A percentile compares a stretch with the other conserved stretches of the same genome.
Evolutionary conservation across 2,888 invertebrate species (phyloP).

Genomic region (Nephrocerus scutellatus): DNA sequence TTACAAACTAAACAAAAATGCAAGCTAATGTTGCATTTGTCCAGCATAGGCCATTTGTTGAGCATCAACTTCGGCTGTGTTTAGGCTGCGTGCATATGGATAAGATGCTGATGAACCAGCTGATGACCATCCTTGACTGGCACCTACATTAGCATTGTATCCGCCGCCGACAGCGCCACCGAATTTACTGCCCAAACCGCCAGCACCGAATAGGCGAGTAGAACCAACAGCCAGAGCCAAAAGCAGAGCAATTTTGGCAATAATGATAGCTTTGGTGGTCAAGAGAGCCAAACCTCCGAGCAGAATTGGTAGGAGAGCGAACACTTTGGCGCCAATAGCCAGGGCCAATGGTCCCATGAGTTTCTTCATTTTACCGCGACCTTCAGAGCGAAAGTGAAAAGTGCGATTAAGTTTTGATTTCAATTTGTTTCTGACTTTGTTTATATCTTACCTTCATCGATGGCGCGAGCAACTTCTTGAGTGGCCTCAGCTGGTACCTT

Average conservation of each 20-base stretch:
- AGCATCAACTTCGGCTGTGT: slow-evolving; percentile 55
- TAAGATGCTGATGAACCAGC: slow-evolving; percentile 41
- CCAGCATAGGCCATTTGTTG: slow-evolving; percentile 67
- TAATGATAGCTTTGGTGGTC: slow-evolving; percentile 68
- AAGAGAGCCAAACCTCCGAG: slow-evolving; percentile 66
- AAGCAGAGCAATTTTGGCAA: slow-evolving; percentile 71
- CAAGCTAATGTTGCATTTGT: slow-evolving; percentile 50
- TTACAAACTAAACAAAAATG: slow-evolving; percentile 33
- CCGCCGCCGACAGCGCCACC: slow-evolving; percentile 34
- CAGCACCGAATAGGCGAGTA: slow-evolving; percentile 59
- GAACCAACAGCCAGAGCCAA: slow-evolving; percentile 64
- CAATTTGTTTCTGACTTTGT: not conserved
- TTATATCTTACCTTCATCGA: slow-evolving; percentile 62
- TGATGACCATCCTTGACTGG: slow-evolving; percentile 27
- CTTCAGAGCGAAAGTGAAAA: slow-evolving; percentile 43
- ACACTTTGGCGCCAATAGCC: slow-evolving; percentile 63
- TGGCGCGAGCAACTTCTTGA: slow-evolving; percentile 60
- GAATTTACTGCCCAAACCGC: slow-evolving; percentile 46
- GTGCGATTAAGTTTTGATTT: not conserved
- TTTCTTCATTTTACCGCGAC: slow-evolving; percentile 71
- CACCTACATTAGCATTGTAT: slow-evolving; percentile 28
- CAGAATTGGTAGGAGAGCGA: slow-evolving; percentile 63
- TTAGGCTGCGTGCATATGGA: slow-evolving; percentile 52
- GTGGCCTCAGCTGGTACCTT: slow-evolving; percentile 62
- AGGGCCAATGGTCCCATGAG: slow-evolving; percentile 61